A percentile compares a stretch with the other conserved stretches of the same genome.
Evolutionary conservation across 2,888 invertebrate species (phyloP).

Genomic region (Liposcelis brunnea): DNA sequence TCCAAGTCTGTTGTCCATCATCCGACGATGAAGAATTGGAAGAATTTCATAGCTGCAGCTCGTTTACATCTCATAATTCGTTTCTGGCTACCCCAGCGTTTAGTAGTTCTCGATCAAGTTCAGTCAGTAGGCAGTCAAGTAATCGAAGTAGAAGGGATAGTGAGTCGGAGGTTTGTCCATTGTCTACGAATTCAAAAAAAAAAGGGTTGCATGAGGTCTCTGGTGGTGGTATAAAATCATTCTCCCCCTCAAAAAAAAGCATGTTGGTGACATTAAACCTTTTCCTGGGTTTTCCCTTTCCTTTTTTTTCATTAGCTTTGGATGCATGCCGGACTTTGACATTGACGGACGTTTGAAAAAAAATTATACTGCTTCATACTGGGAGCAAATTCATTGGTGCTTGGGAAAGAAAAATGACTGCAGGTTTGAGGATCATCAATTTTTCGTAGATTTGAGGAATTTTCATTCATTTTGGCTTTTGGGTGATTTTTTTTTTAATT

Average conservation of each 20-base stretch:
- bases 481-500: background rate
- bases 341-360: too few relatives aligned
- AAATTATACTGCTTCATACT: too few relatives aligned
- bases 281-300: too few relatives aligned
- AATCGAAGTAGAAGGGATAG: background rate
- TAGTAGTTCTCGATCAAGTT: constrained; percentile 1
- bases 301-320: too few relatives aligned
- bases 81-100: background rate
- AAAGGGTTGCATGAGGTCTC: constrained; percentile 2
- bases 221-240: constrained; percentile 3
- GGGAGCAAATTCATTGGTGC: too few relatives aligned
- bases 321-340: too few relatives aligned
- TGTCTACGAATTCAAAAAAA: background rate
- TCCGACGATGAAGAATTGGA: constrained; percentile 5
- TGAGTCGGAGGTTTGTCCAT: constrained; percentile 3
- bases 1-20: constrained; percentile 1
- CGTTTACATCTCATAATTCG: constrained; percentile 2
- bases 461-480: background rate
- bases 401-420: background rate
- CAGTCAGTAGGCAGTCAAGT: background rate
- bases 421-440: background rate
- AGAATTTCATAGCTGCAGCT: constrained; percentile 7
- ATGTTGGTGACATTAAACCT: too few relatives aligned
- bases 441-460: background rate
- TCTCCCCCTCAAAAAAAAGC: too few relatives aligned